A percentile compares a stretch with the other conserved stretches of the same genome.
Evolutionary conservation across 2,888 invertebrate species (phyloP).

Genomic region (Anthophora plumipes): DNA sequence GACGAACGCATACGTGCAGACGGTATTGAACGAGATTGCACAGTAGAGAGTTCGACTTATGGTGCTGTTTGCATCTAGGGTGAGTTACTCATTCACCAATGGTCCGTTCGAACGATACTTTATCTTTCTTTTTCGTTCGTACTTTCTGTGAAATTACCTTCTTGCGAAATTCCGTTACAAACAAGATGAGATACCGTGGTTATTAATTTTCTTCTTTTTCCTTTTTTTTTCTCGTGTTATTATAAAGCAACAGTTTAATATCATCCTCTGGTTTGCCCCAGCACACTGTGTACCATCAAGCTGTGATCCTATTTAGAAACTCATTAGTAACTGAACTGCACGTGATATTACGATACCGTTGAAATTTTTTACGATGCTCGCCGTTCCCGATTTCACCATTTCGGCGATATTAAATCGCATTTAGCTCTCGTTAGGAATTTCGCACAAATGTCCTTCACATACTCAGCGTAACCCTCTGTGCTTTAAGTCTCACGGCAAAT

Average conservation of each 20-base stretch:
- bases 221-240: background rate
- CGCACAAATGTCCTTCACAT: background rate
- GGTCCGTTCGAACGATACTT: no score
- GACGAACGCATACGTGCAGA: slow-evolving; percentile 44
- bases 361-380: background rate
- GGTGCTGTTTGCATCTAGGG: background rate
- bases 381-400: background rate
- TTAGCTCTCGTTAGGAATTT: background rate
- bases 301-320: slow-evolving; percentile 22
- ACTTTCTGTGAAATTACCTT: background rate
- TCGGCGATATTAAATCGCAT: slow-evolving; percentile 22
- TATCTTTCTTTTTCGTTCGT: background rate
- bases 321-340: slow-evolving; percentile 26
- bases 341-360: background rate
- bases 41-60: slow-evolving; percentile 33
- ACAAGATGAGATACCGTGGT: background rate
- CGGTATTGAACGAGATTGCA: slow-evolving; percentile 37
- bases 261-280: no score
- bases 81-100: no score
- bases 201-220: background rate
- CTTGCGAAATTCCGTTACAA: background rate
- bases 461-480: slow-evolving; percentile 6
- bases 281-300: background rate
- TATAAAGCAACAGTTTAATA: slow-evolving; percentile 23
- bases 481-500: slow-evolving; percentile 25